Conservation (phyloP, 2,113 vertebrate species). For the Megalops atlanticus region DNA sequence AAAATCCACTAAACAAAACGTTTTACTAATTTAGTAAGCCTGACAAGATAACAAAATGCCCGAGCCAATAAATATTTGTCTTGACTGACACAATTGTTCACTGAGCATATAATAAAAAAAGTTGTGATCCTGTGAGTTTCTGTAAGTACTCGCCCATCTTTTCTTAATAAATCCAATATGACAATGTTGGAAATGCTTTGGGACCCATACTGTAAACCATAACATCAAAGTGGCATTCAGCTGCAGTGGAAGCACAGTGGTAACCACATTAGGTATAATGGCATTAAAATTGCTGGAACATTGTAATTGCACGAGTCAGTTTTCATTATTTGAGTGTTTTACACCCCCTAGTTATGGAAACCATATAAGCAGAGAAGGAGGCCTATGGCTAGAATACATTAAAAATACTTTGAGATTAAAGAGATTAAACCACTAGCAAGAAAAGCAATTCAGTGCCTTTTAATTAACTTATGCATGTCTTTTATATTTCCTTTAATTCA, state of each 20-base stretch:
- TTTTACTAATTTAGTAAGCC: background rate
- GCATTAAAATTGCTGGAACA: background rate
- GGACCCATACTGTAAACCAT: background rate
- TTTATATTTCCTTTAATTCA: background rate
- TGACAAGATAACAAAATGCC: background rate
- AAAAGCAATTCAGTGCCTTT: conserved; percentile 61
- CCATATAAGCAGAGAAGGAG: conserved; percentile 34
- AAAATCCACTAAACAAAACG: background rate
- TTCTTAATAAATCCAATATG: background rate
- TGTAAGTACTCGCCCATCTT: background rate
- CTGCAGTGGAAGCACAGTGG: background rate
- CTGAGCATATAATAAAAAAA: background rate
- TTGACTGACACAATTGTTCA: background rate
- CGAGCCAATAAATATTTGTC: background rate
- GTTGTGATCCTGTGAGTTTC: too few relatives aligned
- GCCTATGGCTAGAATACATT: conserved; percentile 62
- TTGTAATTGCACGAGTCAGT: conserved; percentile 17
- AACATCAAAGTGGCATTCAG: background rate
- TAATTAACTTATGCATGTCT: conserved; percentile 68
- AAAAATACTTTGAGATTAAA: conserved; percentile 70
- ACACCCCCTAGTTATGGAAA: conserved; percentile 25
- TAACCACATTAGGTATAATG: conserved; percentile 15
- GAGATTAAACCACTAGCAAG: conserved; percentile 63
- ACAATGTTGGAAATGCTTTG: background rate
- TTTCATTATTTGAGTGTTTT: conserved; percentile 24